These are phyloP conservation scores for Siphlonurus alternatus DNA, from an alignment of 2,888 invertebrate genomes.

Conservation along the genomic window DNA sequence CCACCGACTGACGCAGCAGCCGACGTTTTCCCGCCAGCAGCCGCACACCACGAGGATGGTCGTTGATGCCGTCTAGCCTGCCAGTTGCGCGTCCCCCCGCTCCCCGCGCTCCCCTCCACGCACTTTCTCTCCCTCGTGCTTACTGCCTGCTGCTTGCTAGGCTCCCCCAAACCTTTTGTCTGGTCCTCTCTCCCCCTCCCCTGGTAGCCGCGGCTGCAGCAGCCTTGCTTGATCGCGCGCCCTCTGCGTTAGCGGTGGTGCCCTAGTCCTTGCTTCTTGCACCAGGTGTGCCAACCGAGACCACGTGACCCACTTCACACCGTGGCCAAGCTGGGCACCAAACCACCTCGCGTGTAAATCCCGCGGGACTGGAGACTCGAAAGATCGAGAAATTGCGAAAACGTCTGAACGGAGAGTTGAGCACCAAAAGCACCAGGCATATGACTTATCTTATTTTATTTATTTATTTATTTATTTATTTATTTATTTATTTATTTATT, in stretches of 20 bases:
- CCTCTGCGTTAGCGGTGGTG: too few relatives aligned
- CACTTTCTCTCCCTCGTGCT: not conserved
- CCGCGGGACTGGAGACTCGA: too few relatives aligned
- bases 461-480: too few relatives aligned
- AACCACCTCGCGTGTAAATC: too few relatives aligned
- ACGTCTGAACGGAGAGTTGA: too few relatives aligned
- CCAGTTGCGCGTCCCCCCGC: not conserved
- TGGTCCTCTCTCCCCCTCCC: not conserved
- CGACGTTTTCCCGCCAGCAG: not conserved
- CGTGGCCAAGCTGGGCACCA: too few relatives aligned
- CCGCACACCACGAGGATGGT: not conserved
- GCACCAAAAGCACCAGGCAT: too few relatives aligned
- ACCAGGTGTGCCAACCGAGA: constrained; percentile 2
- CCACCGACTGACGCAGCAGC: not conserved
- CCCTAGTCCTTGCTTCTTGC: not conserved
- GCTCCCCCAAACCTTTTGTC: not conserved
- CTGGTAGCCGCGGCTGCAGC: not conserved
- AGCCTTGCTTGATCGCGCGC: not conserved
- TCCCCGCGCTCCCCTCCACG: not conserved
- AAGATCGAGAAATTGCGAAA: too few relatives aligned
- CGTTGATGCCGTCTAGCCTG: not conserved
- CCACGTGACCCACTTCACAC: constrained; percentile 13
- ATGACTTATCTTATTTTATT: too few relatives aligned
- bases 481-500: too few relatives aligned
- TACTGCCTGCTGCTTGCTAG: not conserved